A percentile compares a stretch with the other conserved stretches of the same genome.
phyloP scores from a whole-genome alignment of 2,888 invertebrate species.

The Lepidochrysops patricia region DNA sequence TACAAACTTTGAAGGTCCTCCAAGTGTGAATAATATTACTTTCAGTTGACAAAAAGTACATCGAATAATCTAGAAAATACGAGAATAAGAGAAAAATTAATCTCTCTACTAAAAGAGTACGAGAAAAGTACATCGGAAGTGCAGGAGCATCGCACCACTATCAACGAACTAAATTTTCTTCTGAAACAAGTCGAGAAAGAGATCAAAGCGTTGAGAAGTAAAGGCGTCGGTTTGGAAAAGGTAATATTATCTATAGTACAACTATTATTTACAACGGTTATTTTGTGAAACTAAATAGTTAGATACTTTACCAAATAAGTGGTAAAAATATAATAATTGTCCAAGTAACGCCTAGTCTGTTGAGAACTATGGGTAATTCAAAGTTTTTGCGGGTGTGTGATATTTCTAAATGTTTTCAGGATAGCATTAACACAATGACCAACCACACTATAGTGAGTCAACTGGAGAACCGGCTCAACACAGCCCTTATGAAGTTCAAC shows the following conservation, averaged over 20 bases:
- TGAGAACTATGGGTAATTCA: background rate
- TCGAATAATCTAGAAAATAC: constrained; percentile 72
- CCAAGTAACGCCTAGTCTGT: background rate
- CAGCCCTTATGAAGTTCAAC: constrained; percentile 84
- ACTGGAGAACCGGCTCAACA: constrained; percentile 84
- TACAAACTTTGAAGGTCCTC: background rate
- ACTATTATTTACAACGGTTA: too few relatives aligned
- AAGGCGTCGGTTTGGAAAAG: constrained; percentile 39
- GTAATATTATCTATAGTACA: constrained; percentile 2
- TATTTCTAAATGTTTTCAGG: constrained; percentile 31
- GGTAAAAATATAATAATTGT: too few relatives aligned
- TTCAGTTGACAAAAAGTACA: constrained; percentile 68
- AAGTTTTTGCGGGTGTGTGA: background rate
- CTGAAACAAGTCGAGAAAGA: constrained; percentile 71
- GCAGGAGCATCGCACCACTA: constrained; percentile 59
- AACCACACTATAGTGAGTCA: constrained; percentile 71
- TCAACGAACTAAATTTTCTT: constrained; percentile 68
- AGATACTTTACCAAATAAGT: too few relatives aligned
- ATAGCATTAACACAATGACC: constrained; percentile 41
- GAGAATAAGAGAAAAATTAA: constrained; percentile 65
- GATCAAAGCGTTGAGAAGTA: constrained; percentile 51
- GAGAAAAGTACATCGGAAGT: constrained; percentile 69
- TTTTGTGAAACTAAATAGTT: too few relatives aligned
- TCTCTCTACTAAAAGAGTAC: constrained; percentile 70
- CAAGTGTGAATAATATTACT: background rate